Evolutionary conservation across 2,113 vertebrate genomes (phyloP).

Genomic region (Ardeotis arabs): DNA sequence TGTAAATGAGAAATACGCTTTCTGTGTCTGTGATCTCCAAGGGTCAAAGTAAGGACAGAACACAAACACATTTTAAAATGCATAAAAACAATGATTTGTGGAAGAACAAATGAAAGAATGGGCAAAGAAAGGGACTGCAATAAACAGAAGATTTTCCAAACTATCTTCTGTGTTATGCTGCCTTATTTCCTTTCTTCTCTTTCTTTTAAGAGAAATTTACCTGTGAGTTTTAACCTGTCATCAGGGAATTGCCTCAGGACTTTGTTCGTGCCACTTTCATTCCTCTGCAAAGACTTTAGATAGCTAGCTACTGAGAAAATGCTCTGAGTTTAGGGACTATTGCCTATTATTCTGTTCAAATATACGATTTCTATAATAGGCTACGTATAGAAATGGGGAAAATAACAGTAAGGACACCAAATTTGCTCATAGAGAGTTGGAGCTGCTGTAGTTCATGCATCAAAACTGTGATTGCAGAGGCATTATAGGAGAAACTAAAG

Average conservation of each 20-base stretch:
- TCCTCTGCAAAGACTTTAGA: background rate
- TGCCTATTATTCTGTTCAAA: background rate
- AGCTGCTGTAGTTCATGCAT: background rate
- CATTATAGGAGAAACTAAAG: background rate
- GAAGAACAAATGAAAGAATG: background rate
- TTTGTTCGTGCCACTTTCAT: background rate
- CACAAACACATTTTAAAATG: background rate
- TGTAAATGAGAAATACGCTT: fast-evolving
- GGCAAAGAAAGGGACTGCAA: background rate
- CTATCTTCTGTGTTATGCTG: background rate
- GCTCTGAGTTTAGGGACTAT: background rate
- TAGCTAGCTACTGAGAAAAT: background rate
- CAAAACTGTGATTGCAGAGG: background rate
- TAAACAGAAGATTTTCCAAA: background rate
- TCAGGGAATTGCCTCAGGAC: background rate
- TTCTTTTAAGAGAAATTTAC: background rate
- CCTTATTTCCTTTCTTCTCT: background rate
- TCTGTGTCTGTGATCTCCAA: background rate
- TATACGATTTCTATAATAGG: background rate
- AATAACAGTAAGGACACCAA: background rate
- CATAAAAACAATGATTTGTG: background rate
- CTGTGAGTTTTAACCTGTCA: background rate
- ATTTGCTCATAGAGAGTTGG: background rate
- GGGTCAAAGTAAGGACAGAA: background rate
- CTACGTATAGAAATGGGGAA: background rate